These are phyloP conservation scores for Eptatretus atami DNA, from an alignment of 2,797 vertebrate species.

Conservation along the genomic window DNA sequence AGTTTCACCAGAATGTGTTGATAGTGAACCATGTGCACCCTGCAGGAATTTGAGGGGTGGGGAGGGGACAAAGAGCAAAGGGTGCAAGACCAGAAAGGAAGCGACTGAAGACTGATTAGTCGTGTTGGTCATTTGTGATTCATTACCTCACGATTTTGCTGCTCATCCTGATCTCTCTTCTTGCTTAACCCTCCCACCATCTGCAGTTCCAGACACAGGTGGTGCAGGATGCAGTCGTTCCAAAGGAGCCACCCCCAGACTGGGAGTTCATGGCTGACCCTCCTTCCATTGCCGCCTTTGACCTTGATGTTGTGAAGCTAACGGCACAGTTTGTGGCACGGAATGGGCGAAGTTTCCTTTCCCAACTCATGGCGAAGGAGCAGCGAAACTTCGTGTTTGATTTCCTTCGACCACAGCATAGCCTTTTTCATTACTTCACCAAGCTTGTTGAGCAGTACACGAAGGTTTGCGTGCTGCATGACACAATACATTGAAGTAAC, in stretches of 20 bases:
- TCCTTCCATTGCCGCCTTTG: constrained; percentile 82
- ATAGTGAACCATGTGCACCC: too few species aligned
- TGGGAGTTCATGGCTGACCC: constrained; percentile 92
- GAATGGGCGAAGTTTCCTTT: constrained; percentile 82
- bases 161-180: accelerated
- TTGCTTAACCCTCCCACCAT: neutral
- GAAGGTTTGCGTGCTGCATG: constrained; percentile 20
- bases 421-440: constrained; percentile 94
- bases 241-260: constrained; percentile 76
- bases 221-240: constrained; percentile 59
- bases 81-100: too few species aligned
- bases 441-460: constrained; percentile 97
- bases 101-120: too few species aligned
- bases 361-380: constrained; percentile 96
- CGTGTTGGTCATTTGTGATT: too few species aligned
- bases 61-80: too few species aligned
- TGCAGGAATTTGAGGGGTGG: too few species aligned
- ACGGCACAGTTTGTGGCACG: constrained; percentile 89
- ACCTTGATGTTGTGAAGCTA: constrained; percentile 82
- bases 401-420: constrained; percentile 83
- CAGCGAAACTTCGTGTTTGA: constrained; percentile 98
- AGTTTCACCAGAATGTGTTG: too few species aligned
- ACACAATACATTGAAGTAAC: too few species aligned
- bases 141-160: neutral
- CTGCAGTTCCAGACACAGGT: constrained; percentile 67